Evolutionary conservation across 2,113 vertebrate genomes (phyloP).

Genomic region (Eonycteris spelaea): DNA sequence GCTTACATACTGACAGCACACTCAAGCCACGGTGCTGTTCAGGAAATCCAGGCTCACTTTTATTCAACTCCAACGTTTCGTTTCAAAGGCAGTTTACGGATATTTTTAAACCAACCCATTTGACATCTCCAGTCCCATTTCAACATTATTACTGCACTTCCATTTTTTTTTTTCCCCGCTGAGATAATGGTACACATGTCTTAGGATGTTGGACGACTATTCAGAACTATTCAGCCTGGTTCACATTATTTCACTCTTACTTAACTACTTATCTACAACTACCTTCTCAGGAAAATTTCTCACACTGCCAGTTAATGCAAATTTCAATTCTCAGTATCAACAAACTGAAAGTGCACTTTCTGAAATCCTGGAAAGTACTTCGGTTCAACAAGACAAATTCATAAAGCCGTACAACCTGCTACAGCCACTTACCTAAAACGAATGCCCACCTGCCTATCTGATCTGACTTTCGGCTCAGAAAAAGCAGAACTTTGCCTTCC

Average conservation of each 20-base stretch:
- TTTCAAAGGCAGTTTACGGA: slow-evolving; percentile 44
- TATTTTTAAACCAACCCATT: slow-evolving; percentile 66
- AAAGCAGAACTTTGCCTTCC: slow-evolving; percentile 36
- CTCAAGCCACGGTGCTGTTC: slow-evolving; percentile 74
- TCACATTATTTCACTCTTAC: slow-evolving; percentile 10
- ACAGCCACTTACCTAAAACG: not conserved
- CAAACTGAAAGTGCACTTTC: slow-evolving; percentile 59
- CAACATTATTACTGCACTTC: slow-evolving; percentile 33
- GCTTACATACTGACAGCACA: slow-evolving; percentile 74
- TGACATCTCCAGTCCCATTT: slow-evolving; percentile 59
- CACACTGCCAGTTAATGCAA: slow-evolving; percentile 44
- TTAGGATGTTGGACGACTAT: slow-evolving; percentile 17
- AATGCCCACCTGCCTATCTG: slow-evolving; percentile 35
- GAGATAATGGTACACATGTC: slow-evolving; percentile 8
- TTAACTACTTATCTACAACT: not conserved
- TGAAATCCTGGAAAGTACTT: slow-evolving; percentile 68
- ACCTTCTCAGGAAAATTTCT: slow-evolving; percentile 24
- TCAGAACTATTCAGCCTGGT: not conserved
- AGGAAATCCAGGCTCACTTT: slow-evolving; percentile 66
- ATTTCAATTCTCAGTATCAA: slow-evolving; percentile 57
- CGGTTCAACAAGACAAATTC: slow-evolving; percentile 28
- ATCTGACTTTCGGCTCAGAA: not conserved
- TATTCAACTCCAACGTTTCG: slow-evolving; percentile 67
- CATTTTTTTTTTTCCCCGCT: not conserved
- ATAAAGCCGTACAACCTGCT: slow-evolving; percentile 32